A percentile compares a stretch with the other conserved stretches of the same genome.
Conservation (phyloP, 1,140 invertebrate species). For the Dreissena polymorpha region DNA sequence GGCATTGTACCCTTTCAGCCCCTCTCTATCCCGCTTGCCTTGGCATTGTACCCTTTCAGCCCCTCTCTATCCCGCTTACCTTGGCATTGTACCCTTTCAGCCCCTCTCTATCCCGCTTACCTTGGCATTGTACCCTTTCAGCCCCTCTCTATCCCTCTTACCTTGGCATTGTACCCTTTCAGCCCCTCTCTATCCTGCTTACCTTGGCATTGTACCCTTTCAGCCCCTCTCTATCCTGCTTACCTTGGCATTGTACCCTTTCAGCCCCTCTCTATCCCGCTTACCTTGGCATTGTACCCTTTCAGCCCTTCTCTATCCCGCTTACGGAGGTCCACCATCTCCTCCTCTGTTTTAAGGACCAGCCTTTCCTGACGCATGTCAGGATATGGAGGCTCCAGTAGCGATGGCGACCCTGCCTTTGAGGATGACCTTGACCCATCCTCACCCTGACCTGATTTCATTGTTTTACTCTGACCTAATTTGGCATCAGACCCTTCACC, state of each 20-base stretch:
- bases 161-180: conserved; percentile 66
- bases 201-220: conserved; percentile 66
- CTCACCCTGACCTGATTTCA: not conserved
- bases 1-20: conserved; percentile 65
- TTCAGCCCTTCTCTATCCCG: conserved; percentile 67
- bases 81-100: conserved; percentile 66
- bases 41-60: conserved; percentile 64
- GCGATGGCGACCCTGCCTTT: not conserved
- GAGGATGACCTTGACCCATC: not conserved
- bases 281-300: conserved; percentile 62
- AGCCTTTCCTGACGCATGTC: conserved; percentile 68
- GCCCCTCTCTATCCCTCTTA: conserved; percentile 67
- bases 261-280: conserved; percentile 66
- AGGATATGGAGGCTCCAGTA: conserved; percentile 66
- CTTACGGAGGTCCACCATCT: conserved; percentile 76
- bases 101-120: conserved; percentile 68
- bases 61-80: conserved; percentile 69
- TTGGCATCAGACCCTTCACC: too few relatives aligned
- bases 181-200: conserved; percentile 68
- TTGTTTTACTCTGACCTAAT: not conserved
- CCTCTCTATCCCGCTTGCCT: conserved; percentile 68
- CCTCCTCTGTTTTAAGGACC: conserved; percentile 71
- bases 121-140: conserved; percentile 66
- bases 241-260: conserved; percentile 67
- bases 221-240: conserved; percentile 67